Conservation (phyloP, 2,113 vertebrate species). For the Indicator maculatus region DNA sequence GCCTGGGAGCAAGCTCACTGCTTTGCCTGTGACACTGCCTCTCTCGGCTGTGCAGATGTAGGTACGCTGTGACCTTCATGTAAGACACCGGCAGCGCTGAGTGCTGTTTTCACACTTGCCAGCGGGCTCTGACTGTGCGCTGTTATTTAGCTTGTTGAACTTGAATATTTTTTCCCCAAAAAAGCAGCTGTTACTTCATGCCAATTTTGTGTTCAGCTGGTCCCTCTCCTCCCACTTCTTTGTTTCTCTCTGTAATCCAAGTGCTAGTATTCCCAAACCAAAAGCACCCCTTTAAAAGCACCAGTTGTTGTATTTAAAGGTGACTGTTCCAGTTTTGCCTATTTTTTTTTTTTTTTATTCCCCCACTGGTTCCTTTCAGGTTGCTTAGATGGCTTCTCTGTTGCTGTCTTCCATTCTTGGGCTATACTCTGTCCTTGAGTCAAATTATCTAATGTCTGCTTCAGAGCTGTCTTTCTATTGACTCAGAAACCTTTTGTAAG, state of each 20-base stretch:
- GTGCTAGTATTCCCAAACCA: neutral
- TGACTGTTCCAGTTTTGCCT: neutral
- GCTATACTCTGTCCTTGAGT: neutral
- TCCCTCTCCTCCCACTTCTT: neutral
- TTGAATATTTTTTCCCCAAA: neutral
- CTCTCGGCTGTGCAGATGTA: neutral
- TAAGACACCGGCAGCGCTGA: neutral
- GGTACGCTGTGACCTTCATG: conserved; percentile 31
- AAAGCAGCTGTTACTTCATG: neutral
- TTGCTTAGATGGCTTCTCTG: neutral
- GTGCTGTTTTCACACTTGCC: neutral
- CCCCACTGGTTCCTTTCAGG: neutral
- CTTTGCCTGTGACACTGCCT: neutral
- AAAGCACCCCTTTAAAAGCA: neutral
- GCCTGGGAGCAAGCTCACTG: neutral
- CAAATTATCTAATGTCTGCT: neutral
- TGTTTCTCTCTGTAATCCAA: neutral
- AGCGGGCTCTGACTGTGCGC: neutral
- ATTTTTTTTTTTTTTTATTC: neutral
- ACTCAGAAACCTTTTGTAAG: neutral
- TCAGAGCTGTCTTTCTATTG: neutral
- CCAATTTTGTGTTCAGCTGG: neutral
- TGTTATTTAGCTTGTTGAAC: neutral
- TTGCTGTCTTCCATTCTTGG: neutral
- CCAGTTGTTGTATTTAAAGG: neutral